Conservation (phyloP, 1,140 invertebrate species). For the Littorina saxatilis region DNA sequence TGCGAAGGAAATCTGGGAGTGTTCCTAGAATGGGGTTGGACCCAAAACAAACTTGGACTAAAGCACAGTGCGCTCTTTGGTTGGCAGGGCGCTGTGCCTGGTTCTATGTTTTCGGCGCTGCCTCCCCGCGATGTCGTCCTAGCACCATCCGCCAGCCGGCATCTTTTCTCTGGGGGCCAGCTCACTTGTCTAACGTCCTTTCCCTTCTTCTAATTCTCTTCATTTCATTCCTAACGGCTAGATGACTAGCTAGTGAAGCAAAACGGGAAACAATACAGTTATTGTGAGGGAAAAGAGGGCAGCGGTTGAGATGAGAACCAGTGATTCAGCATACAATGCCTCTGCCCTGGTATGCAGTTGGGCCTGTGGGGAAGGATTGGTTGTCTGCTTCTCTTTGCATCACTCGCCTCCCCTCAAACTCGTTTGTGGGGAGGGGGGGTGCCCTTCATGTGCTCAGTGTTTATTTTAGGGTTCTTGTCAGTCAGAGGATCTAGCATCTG, state of each 20-base stretch:
- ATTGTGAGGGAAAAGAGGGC: not conserved
- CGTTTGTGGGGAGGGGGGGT: too few relatives aligned
- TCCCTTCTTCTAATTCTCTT: not conserved
- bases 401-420: not conserved
- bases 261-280: not conserved
- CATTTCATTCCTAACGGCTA: not conserved
- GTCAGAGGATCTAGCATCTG: too few relatives aligned
- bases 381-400: not conserved
- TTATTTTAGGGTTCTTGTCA: not conserved
- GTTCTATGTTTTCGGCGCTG: not conserved
- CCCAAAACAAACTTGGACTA: too few relatives aligned
- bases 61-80: not conserved
- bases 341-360: not conserved
- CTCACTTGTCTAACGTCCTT: not conserved
- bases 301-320: not conserved
- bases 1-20: too few relatives aligned
- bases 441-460: not conserved
- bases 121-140: not conserved
- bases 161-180: not conserved
- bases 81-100: slow-evolving; percentile 23
- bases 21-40: too few relatives aligned
- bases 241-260: not conserved
- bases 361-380: not conserved
- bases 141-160: not conserved
- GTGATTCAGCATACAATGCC: slow-evolving; percentile 10